Evolutionary conservation across 2,888 invertebrate genomes (phyloP), one percentile per base, ranked within the genome.

Genomic region (Drosophila birchii): DNA sequence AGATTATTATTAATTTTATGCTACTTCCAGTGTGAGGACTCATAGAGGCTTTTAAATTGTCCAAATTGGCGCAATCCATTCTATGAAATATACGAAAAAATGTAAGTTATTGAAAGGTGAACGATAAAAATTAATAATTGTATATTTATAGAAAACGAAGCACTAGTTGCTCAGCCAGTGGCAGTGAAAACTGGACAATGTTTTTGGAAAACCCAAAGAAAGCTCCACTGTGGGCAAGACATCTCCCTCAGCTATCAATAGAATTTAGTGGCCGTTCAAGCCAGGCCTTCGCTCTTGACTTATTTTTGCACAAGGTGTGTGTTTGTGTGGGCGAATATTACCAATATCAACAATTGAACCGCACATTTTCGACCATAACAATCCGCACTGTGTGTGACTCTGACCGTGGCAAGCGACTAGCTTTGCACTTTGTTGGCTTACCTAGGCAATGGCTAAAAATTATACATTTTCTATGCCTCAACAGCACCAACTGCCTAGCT

Each of bases 401-500:
- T 61, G 60, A 18, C 60, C 60, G 23, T 61, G 58, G 23, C 8
- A 55, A 20, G 29, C 55, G 32, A 49, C 49, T 49, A 32, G 14
- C 49, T 4, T 14, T 39, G 60, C 60, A 61, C 60, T 61, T 61
- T 41, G 57, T 61, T 61, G 60, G 60, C 60, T 61, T 61, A 61
- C 60, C 58, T 9, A 32, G 29, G 20, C 23, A 56, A 41, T n/a
- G 58, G 12, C 23, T n/a, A 41, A 34, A 14, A 56, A 34, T 41
- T 32, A 57, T 14, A 57, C 39, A 41, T 57, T 23, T 60, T 57
- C 23, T 41, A 20, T 56, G 16, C 32, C n/a, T 20, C 1, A 23
- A 41, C 23, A 32, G 32, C 60, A 41, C 32, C 60, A 32, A n/a
- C 3, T 23, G 23, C 57, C 57, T 23, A 12, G 32, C 14, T 16